Evolutionary conservation across 2,797 vertebrate species (phyloP), one percentile per base, ranked within the genome.

Genomic region (Brachyalestes nurse): DNA sequence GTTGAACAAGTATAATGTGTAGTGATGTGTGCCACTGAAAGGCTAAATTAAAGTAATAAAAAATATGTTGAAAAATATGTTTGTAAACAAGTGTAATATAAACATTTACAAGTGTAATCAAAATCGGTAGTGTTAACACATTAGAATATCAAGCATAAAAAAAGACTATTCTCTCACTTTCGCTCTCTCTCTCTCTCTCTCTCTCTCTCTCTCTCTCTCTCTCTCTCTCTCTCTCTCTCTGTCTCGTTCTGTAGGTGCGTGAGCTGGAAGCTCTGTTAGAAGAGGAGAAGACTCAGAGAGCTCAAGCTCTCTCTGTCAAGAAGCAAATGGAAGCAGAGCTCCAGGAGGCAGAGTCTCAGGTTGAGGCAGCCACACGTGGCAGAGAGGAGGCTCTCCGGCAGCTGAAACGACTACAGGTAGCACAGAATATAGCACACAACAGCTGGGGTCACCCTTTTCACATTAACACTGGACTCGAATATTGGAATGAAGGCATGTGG

Each of bases 301-400:
- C 95, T 42, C 93, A 96, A 90, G 93, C 95, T 0, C 73, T 94
- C 75, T 90, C 95, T 0, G 87, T 93, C 80, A 96, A 95, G 87
- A 97, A 97, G 89, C 96, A 97, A 87, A 88, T 97, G 84, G 97
- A 98, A 82, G 91, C 92, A 0, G 96, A 97, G 77, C 93, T 97
- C 80, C 96, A 97, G 89, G 96, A 97, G 42, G 85, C 95, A 0
- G 94, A 95, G 87, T 88, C 93, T 2, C 97, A 97, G 86, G 89
- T 93, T 74, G 94, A 94, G 21, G 77, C 92, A 0, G 87, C 93
- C 0, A 93, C 80, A 80, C 95, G 96, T 13, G 94, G 95, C 55
- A 94, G 94, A 82, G 97, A 98, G 53, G 97, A 98, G 81, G 94
- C 95, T 0, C 80, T 94, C 61, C 96, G 96, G 87, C 97, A 98